Evolutionary conservation across 2,888 invertebrate genomes (phyloP), one percentile per base, ranked within the genome.

Genomic region (Acanthosoma haemorrhoidale): DNA sequence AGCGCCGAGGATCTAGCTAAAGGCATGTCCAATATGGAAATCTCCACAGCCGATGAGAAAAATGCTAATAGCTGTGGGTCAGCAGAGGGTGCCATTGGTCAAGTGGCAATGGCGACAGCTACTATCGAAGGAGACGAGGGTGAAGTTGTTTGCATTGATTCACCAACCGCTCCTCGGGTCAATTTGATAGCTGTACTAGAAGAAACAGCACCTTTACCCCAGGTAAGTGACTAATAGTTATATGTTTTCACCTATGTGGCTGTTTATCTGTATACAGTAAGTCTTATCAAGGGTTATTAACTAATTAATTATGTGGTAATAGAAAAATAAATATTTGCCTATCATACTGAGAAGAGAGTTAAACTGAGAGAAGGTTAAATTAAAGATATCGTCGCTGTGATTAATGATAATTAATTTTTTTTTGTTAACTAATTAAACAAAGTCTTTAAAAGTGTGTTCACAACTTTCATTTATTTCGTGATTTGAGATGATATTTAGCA

Each of bases 121-220:
- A 92, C 92, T 79, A 86, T 92, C n/a, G 92, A 92, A 79, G 90
- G 88, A 1, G 88, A 90, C 75, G 91, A 91, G 77, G 87, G 88
- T 1, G 91, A 90, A 77, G 84, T 90, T 6, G 88, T 92, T 0
- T 85, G 76, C 60, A 88, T 90, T 16, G 92, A 92, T 75, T 87
- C 89, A 0, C 91, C 92, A 1, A 86, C 87, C 6, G 82, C 85
- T 57, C 89, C 91, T 1, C 85, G 86, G 76, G 85, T 84, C 71
- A 88, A 92, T 79, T 80, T 92, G 66, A 82, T 87, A 74, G 85
- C 87, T 41, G 79, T 92, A 38, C 80, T 92, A n/a, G 87, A 88
- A 77, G 87, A 89, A 51, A 72, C 74, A 36, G 72, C 73, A 9
- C 74, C 76, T 18, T 70, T 76, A 4, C 76, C 76, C 21, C 73